These are phyloP conservation scores for Darevskia nairensis DNA, from an alignment of 2,797 vertebrate genomes.

Conservation along the genomic window DNA sequence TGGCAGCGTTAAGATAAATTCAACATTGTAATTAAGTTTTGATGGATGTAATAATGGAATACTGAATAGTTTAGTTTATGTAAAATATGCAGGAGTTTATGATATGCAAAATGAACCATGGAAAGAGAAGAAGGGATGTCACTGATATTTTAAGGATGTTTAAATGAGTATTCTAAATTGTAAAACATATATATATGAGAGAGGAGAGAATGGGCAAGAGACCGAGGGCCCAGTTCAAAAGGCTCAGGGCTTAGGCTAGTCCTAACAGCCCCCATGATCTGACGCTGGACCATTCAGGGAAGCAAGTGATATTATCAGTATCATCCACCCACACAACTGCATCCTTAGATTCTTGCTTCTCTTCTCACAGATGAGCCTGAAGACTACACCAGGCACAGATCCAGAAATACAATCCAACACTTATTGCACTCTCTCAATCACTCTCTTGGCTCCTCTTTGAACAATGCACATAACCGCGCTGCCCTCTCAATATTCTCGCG, in stretches of 20 bases:
- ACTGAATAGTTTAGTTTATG: too few relatives aligned
- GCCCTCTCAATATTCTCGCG: background rate
- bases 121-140: too few relatives aligned
- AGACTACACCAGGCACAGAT: background rate
- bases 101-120: too few relatives aligned
- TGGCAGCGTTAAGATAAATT: too few relatives aligned
- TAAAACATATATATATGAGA: background rate
- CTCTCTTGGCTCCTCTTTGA: background rate
- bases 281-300: background rate
- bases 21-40: too few relatives aligned
- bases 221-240: too few relatives aligned
- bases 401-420: background rate
- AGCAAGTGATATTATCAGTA: background rate
- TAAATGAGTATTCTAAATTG: too few relatives aligned
- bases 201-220: too few relatives aligned
- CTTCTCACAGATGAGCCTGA: background rate
- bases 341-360: background rate
- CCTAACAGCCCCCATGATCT: background rate
- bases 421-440: background rate
- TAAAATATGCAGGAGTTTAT: too few relatives aligned
- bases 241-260: too few relatives aligned
- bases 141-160: too few relatives aligned
- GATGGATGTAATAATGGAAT: too few relatives aligned
- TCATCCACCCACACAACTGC: background rate
- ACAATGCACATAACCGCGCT: background rate